Evolutionary conservation across 2,797 vertebrate genomes (phyloP), one percentile per base, ranked within the genome.

Genomic region (Acanthopagrus latus): DNA sequence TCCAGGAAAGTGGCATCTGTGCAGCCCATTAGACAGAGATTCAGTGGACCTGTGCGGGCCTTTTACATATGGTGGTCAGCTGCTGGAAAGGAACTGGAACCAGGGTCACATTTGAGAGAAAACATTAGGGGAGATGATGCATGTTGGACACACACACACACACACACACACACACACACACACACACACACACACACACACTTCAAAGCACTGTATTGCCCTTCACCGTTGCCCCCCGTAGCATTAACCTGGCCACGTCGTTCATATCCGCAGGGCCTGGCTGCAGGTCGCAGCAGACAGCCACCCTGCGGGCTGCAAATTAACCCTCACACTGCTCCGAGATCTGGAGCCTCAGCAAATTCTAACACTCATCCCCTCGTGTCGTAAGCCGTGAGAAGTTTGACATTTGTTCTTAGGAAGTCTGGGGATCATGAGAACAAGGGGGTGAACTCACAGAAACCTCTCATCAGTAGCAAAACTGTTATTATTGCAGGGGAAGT

Each of bases 1-100:
- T 93, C 91, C 91, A 91, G 90, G 92, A 93, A 92, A 90, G 90
- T 90, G 89, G 90, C 91, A 91, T 94, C 92, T 94, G 91, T 88
- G 89, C 88, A 90, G 90, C 74, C 86, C 89, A 91, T 94, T 93
- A 93, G 83, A 82, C 71, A 56, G 82, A 51, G 84, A 86, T 86
- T 85, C 85, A 84, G 66, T 63, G 88, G 87, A 86, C 91, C 83
- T 86, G 84, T 85, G 84, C 71, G 54, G 81, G 66, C 81, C 65
- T 83, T 89, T 84, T 91, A 89, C 92, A 93, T 90, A 85, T 92
- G 91, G 84, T 77, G 87, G 83, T 93, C 91, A 92, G 90, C 90
- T 90, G 89, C 83, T 78, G 84, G 84, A 89, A 79, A 64, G 85
- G 88, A 88, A 86, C 83, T 83, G 78, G 82, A 92, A 91, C 80